Base-by-base conservation (phyloP, 2,113 vertebrate species). In the Phylloscopus whistleri region DNA sequence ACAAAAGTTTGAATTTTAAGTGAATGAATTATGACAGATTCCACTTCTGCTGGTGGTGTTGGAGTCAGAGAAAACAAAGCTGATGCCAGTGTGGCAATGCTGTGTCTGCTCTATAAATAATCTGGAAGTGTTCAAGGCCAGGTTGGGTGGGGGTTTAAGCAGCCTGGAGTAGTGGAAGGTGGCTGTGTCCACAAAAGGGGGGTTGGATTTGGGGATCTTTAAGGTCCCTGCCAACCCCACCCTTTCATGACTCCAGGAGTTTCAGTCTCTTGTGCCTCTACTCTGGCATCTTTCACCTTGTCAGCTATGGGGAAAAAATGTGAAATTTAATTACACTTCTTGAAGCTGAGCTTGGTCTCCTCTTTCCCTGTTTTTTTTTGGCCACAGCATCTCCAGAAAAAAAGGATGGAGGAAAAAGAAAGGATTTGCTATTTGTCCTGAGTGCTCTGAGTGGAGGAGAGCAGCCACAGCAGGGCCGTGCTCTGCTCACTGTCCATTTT, bases 11-110 rank as follows among this genome's bases (percentile, higher is more conserved):
- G 62, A 16, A 35, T 93, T 60, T 79, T 76, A 58, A 66, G 52
- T 20, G 1, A 1, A 5, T 26, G 8, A 53, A 16, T 9, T 21
- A 5, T 0, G 0, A 8, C 30, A 44, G 58, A 14, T 74, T 83
- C 33, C 0, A 3, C 53, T 83, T n/a, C 31, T 80, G 26, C 39
- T 43, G 44, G 18, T 60, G 35, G 9, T 55, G 6, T 7, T 7
- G 2, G 53, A 30, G 49, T 6, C 31, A 43, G 52, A 16, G 35
- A 18, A 56, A 59, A 49, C 23, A 72, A 39, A 62, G 39, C 24
- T 93, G 28, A 3, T 37, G 28, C 12, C 7, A 2, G 11, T 10
- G 22, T 46, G 31, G 41, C 24, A 37, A 0, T 44, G 37, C 41
- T 72, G 24, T 48, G n/a, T 59, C 24, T 70, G 13, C 41, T 81